Conservation (phyloP, 2,113 vertebrate species). For the Potamarius usumacintae region DNA sequence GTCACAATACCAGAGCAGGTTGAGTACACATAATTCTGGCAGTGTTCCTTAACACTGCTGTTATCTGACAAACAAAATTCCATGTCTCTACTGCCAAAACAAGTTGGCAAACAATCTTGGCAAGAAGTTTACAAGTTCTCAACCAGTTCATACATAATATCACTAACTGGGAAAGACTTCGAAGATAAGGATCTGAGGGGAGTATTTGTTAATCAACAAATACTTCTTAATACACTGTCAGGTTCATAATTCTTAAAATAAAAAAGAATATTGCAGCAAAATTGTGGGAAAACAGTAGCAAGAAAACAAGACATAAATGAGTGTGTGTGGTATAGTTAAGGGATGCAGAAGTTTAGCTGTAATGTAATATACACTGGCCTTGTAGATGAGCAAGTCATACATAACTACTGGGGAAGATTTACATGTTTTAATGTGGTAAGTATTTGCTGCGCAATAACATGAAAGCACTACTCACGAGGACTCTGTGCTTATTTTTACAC, state of each 20-base stretch:
- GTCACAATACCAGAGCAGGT: not conserved
- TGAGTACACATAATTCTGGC: not conserved
- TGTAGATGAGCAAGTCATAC: not conserved
- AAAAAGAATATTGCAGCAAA: not conserved
- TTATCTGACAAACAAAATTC: constrained; percentile 39
- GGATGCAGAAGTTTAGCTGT: not conserved
- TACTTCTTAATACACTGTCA: not conserved
- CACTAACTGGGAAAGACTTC: not conserved
- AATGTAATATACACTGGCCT: not conserved
- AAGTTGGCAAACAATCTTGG: not conserved
- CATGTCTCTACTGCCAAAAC: constrained; percentile 18
- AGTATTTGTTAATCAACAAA: not conserved
- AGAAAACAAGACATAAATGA: not conserved
- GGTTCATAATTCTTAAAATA: not conserved
- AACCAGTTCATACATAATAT: not conserved
- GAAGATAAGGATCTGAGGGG: not conserved
- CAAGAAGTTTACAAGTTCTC: not conserved
- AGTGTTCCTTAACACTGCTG: constrained; percentile 15
- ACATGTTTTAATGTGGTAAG: not conserved
- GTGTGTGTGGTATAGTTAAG: not conserved
- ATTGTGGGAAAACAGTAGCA: not conserved
- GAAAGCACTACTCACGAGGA: not conserved
- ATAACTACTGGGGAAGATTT: not conserved
- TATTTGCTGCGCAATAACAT: not conserved
- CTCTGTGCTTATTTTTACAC: constrained; percentile 20